Conservation (phyloP, 2,888 invertebrate genomes). For the Tachina lurida region DNA sequence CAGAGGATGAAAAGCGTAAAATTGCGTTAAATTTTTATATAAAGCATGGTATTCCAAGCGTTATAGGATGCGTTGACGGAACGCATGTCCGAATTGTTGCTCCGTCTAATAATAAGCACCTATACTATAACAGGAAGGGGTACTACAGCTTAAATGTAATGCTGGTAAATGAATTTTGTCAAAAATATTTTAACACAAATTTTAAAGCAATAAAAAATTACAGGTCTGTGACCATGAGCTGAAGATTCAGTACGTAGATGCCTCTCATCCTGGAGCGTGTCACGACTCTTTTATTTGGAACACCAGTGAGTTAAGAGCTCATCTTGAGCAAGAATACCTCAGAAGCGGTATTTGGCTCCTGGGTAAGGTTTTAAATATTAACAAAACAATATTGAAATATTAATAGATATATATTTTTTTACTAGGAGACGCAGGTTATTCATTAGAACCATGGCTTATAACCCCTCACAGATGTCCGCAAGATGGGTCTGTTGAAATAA, state of each 20-base stretch:
- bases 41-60: slow-evolving; percentile 12
- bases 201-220: slow-evolving; percentile 42
- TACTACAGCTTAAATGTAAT: too few species aligned
- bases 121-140: not conserved
- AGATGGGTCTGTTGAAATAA: not conserved
- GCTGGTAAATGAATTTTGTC: too few species aligned
- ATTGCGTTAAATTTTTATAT: slow-evolving; percentile 33
- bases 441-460: not conserved
- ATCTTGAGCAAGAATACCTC: not conserved
- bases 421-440: not conserved
- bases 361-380: not conserved
- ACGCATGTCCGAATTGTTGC: not conserved
- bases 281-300: slow-evolving; percentile 1
- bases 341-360: not conserved
- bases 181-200: slow-evolving; percentile 32
- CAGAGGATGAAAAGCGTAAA: slow-evolving; percentile 25
- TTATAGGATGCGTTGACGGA: too few species aligned
- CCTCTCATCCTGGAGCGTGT: too few species aligned
- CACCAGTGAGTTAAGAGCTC: not conserved
- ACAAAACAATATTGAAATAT: not conserved
- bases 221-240: slow-evolving; percentile 34
- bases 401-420: not conserved
- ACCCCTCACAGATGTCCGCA: slow-evolving; percentile 1
- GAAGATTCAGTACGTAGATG: slow-evolving; percentile 18
- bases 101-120: not conserved